These are phyloP conservation scores for Paratrypauchen microcephalus DNA, from an alignment of 2,797 vertebrate genomes.

Conservation along the genomic window DNA sequence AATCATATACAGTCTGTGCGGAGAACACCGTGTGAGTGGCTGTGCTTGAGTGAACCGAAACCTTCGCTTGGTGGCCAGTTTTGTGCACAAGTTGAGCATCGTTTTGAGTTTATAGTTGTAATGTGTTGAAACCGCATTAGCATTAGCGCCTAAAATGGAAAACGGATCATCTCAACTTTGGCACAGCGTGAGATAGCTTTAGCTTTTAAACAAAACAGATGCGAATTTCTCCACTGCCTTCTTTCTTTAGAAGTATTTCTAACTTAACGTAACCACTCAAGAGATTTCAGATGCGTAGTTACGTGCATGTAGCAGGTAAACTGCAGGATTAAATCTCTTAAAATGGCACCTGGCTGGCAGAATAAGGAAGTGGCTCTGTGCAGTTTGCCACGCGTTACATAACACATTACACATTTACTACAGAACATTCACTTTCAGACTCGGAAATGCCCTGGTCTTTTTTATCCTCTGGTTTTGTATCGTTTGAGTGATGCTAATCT, in stretches of 20 bases:
- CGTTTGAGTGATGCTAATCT: background rate
- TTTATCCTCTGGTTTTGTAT: background rate
- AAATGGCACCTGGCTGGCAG: slow-evolving; percentile 7
- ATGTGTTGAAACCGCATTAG: too few species aligned
- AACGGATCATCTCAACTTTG: slow-evolving; percentile 49
- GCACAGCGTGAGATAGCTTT: slow-evolving; percentile 10
- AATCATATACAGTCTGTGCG: background rate
- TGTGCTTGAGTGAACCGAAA: background rate
- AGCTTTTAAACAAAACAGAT: background rate
- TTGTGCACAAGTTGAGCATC: background rate
- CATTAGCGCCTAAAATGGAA: slow-evolving; percentile 13
- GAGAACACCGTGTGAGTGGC: background rate
- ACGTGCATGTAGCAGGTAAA: slow-evolving; percentile 39
- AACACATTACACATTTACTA: background rate
- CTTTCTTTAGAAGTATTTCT: background rate
- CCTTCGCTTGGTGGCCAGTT: background rate
- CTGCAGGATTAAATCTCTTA: slow-evolving; percentile 11
- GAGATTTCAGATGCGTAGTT: slow-evolving; percentile 10
- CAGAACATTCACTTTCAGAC: background rate
- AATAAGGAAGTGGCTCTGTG: slow-evolving; percentile 51
- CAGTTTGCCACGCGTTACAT: background rate
- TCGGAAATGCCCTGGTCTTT: background rate
- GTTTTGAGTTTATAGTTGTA: background rate
- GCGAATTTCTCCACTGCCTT: background rate
- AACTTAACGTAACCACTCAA: too few species aligned